Conservation (phyloP, 2,888 invertebrate genomes). For the Xestobium rufovillosum region DNA sequence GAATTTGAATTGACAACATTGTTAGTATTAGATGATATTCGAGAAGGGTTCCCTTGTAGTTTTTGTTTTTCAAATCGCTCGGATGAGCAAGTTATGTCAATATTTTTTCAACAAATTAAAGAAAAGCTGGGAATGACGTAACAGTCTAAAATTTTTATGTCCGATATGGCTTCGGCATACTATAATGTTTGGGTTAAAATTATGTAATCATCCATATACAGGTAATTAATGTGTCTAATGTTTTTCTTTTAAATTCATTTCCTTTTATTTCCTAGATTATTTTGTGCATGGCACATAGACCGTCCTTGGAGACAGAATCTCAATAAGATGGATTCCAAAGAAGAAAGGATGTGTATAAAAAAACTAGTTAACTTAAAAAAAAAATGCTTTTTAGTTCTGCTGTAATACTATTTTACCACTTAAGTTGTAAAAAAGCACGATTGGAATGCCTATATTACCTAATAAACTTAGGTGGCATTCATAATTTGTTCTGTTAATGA, state of each 20-base stretch:
- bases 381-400: too few relatives aligned
- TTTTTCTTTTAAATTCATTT: too few relatives aligned
- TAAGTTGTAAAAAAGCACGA: too few relatives aligned
- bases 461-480: too few relatives aligned
- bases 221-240: too few relatives aligned
- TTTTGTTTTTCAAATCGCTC: conserved; percentile 19
- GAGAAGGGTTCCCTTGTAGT: conserved; percentile 20
- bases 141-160: conserved; percentile 21
- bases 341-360: conserved; percentile 21
- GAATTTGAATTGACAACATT: conserved; percentile 21
- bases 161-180: conserved; percentile 21
- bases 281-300: conserved; percentile 28
- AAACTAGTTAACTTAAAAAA: conserved; percentile 20
- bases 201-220: too few relatives aligned
- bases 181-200: conserved; percentile 22
- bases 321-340: conserved; percentile 17
- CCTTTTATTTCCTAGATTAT: conserved; percentile 20
- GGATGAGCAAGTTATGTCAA: conserved; percentile 13
- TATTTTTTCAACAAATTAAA: conserved; percentile 17
- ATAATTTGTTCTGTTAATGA: too few relatives aligned
- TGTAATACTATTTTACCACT: too few relatives aligned
- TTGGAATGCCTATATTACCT: too few relatives aligned
- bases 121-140: conserved; percentile 14
- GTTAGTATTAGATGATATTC: conserved; percentile 20
- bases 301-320: conserved; percentile 24